Base-by-base conservation (phyloP, 2,797 vertebrate genomes). In the Margarornis squamiger region DNA sequence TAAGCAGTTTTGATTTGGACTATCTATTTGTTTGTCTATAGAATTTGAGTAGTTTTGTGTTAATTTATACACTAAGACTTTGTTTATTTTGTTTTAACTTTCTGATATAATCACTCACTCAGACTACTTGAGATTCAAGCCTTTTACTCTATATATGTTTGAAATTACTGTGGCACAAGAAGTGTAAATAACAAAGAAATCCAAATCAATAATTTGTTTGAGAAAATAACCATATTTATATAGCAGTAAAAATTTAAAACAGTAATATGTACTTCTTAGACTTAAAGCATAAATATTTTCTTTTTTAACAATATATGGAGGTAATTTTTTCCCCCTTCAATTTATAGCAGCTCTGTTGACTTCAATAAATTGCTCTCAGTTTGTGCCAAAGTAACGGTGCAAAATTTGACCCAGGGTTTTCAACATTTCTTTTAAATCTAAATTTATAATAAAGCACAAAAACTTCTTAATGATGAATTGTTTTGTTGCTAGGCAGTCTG, bases 381-480 rank as follows among this genome's bases (percentile, higher is more conserved):
- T 93, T 57, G 20, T 21, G 78, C 9, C 6, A 30, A 66, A 86
- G 73, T 76, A 90, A 75, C 51, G 86, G 66, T 67, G 27, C 57
- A 93, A 93, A 93, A 90, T 88, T 48, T 92, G 86, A 95, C 86
- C 83, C 18, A 66, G 52, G 38, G 34, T 90, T 90, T 92, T 90
- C 55, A 86, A 67, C 29, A 57, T 66, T 90, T 91, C 59, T 94
- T 96, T 85, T 61, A 90, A 85, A 94, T 85, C 41, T 94, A 88
- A 84, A 91, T 95, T 93, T 94, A 73, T 86, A 93, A 90, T 95
- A 90, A 92, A 81, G 41, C 2, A 2, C 49, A 80, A 90, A 95
- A 93, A 73, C 15, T 92, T 92, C 79, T 78, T 91, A 88, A 93
- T 92, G 93, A 95, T 96, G 49, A 81, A 95, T 88, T 91, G 76